A percentile compares a stretch with the other conserved stretches of the same genome.
These are phyloP conservation scores for Ylistrum balloti DNA, from an alignment of 1,140 invertebrate genomes.

Conservation along the genomic window DNA sequence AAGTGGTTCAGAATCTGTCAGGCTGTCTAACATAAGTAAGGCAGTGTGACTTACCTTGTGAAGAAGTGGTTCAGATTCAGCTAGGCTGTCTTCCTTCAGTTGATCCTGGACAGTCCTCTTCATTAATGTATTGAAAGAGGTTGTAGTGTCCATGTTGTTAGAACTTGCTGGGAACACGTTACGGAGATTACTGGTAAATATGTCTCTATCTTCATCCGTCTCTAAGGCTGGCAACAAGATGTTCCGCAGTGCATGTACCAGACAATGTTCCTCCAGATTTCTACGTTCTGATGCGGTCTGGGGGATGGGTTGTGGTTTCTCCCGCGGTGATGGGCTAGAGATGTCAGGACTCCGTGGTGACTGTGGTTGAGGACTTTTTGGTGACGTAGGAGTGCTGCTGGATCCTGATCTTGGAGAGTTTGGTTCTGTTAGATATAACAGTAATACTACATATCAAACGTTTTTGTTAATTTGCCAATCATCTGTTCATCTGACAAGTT, in stretches of 20 bases:
- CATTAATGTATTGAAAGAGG: constrained; percentile 66
- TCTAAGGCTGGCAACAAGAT: constrained; percentile 68
- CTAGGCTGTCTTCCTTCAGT: constrained; percentile 75
- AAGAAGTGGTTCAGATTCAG: constrained; percentile 68
- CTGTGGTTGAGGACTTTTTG: background rate
- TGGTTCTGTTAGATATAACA: background rate
- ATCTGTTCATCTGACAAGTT: background rate
- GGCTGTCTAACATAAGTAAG: background rate
- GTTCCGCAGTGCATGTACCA: constrained; percentile 74
- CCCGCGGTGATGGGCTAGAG: background rate
- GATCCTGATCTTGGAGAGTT: background rate
- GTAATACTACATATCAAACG: background rate
- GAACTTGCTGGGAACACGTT: constrained; percentile 76
- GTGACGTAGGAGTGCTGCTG: background rate
- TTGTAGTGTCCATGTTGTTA: constrained; percentile 56
- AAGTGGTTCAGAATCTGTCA: background rate
- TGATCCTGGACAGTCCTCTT: constrained; percentile 75
- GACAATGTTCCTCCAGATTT: constrained; percentile 72
- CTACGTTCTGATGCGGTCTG: constrained; percentile 56
- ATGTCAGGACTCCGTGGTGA: background rate
- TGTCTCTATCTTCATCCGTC: constrained; percentile 65
- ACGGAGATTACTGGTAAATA: constrained; percentile 70
- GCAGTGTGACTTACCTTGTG: constrained; percentile 72
- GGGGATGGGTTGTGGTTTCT: constrained; percentile 52
- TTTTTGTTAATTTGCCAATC: background rate